A percentile compares a stretch with the other conserved stretches of the same genome.
phyloP scores from a whole-genome alignment of 2,888 invertebrate genomes.

The Phalera bucephala region DNA sequence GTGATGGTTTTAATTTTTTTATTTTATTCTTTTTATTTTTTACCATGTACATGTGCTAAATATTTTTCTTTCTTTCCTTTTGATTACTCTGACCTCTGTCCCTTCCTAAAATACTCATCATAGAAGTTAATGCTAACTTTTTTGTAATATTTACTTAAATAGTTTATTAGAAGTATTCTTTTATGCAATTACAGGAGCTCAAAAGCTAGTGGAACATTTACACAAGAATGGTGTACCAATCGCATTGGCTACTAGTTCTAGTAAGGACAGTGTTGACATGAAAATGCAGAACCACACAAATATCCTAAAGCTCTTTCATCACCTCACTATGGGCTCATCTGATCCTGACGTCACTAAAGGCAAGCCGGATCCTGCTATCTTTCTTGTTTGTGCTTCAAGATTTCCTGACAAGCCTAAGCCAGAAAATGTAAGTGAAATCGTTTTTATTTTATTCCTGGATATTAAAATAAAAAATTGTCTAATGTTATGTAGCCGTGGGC shows the following conservation, averaged over 20 bases:
- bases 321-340: constrained; percentile 90
- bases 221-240: constrained; percentile 89
- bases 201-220: constrained; percentile 89
- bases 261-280: constrained; percentile 86
- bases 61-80: too few relatives aligned
- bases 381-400: constrained; percentile 88
- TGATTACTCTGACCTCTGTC: too few relatives aligned
- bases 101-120: too few relatives aligned
- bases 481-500: not conserved
- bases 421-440: constrained; percentile 66
- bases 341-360: constrained; percentile 93
- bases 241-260: constrained; percentile 93
- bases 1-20: too few relatives aligned
- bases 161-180: too few relatives aligned
- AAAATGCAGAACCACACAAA: constrained; percentile 87
- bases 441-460: too few relatives aligned
- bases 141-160: too few relatives aligned
- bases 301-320: constrained; percentile 86
- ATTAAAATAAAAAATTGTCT: not conserved
- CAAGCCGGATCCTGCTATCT: constrained; percentile 95
- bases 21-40: too few relatives aligned
- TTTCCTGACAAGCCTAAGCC: constrained; percentile 87
- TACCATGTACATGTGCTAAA: too few relatives aligned
- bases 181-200: constrained; percentile 91
- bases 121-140: too few relatives aligned